Conservation (phyloP, 2,888 invertebrate genomes). For the Brachycybe producta region DNA sequence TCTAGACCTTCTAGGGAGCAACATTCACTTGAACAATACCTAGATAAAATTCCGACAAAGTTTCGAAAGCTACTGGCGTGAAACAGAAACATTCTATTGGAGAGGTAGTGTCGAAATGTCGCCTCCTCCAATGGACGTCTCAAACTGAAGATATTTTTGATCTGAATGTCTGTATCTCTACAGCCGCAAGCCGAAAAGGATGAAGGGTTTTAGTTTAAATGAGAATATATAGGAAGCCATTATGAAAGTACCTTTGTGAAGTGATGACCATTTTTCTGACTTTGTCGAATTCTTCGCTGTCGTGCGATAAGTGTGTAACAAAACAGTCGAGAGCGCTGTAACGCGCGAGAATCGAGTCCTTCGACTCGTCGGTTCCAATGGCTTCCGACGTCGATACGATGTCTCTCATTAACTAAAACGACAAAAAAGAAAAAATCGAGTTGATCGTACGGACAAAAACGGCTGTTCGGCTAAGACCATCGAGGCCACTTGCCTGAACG, state of each 20-base stretch:
- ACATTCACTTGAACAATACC: not conserved
- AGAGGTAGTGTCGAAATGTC: not conserved
- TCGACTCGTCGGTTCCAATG: not conserved
- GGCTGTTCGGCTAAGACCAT: no score
- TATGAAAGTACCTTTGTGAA: no score
- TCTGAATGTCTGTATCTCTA: not conserved
- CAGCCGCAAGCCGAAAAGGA: no score
- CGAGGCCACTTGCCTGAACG: conserved; percentile 4
- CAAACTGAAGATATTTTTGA: conserved; percentile 9
- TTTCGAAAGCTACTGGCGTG: conserved; percentile 4
- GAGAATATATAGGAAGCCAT: no score
- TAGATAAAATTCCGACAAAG: conserved; percentile 15
- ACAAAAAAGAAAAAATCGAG: not conserved
- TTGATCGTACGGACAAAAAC: not conserved
- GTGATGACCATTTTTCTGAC: no score
- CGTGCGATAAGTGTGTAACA: not conserved
- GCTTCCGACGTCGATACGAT: conserved; percentile 7
- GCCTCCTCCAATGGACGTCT: conserved; percentile 8
- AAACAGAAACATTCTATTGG: conserved; percentile 9
- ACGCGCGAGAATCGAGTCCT: not conserved
- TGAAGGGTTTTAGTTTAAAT: no score
- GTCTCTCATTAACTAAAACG: conserved; percentile 9
- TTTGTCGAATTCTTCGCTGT: conserved; percentile 10
- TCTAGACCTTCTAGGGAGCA: no score
- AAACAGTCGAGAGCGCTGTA: conserved; percentile 10